Evolutionary conservation across 1,140 invertebrate genomes (phyloP).

Genomic region (Anoplolepis gracilipes): DNA sequence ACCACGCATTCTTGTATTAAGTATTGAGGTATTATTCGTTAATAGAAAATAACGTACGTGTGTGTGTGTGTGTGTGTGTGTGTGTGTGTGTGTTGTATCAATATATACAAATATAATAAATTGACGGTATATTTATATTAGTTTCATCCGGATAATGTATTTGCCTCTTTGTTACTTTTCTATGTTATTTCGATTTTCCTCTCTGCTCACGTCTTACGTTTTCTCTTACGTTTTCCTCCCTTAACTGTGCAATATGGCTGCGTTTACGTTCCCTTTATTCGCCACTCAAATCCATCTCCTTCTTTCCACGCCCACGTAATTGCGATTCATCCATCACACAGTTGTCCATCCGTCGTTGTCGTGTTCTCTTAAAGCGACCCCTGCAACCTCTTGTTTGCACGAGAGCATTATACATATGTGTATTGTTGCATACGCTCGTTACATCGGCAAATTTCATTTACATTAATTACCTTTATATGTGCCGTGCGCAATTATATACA

Average conservation of each 20-base stretch:
- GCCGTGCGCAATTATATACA: not conserved
- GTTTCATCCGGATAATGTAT: not conserved
- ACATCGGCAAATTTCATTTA: conserved; percentile 56
- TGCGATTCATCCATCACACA: conserved; percentile 59
- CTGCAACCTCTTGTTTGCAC: conserved; percentile 40
- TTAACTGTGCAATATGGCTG: not conserved
- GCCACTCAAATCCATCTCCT: conserved; percentile 51
- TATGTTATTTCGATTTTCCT: not conserved
- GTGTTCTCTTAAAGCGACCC: conserved; percentile 35
- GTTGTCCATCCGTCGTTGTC: conserved; percentile 56
- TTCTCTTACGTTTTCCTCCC: conserved; percentile 13
- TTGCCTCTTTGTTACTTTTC: too few relatives aligned
- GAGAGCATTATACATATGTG: conserved; percentile 25
- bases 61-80: not conserved
- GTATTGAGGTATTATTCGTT: conserved; percentile 13
- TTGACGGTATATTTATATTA: not conserved
- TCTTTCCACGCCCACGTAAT: conserved; percentile 60
- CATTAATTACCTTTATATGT: conserved; percentile 47
- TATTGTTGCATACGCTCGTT: conserved; percentile 26
- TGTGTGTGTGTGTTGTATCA: not conserved
- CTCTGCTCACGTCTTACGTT: not conserved
- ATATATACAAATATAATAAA: not conserved
- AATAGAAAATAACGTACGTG: not conserved
- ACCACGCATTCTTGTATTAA: too few relatives aligned
- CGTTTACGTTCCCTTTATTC: conserved; percentile 7